These are phyloP conservation scores for Scolopax bukidnonensis DNA, from an alignment of 2,797 vertebrate genomes.

Conservation along the genomic window DNA sequence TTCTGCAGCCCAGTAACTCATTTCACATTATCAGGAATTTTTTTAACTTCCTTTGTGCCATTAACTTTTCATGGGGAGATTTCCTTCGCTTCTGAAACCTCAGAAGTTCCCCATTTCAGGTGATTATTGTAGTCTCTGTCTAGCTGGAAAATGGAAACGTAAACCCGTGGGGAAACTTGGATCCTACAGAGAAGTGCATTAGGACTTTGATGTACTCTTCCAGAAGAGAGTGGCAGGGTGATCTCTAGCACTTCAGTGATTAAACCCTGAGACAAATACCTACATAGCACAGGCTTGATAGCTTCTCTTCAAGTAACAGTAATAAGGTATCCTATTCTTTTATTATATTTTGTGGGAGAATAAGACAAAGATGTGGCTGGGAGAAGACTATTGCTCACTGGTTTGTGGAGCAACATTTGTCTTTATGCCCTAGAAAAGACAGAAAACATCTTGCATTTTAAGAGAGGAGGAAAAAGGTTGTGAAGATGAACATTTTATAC, in stretches of 20 bases:
- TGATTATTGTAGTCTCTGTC: constrained; percentile 34
- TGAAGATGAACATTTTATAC: neutral
- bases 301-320: neutral
- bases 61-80: constrained; percentile 23
- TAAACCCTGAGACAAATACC: neutral
- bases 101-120: constrained; percentile 49
- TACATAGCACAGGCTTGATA: neutral
- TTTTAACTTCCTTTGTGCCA: constrained; percentile 34
- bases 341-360: neutral
- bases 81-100: constrained; percentile 57
- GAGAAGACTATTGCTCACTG: neutral
- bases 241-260: neutral
- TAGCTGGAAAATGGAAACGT: constrained; percentile 42
- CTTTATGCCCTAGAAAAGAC: neutral
- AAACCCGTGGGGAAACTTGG: constrained; percentile 43
- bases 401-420: neutral
- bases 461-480: neutral
- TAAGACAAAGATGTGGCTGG: neutral
- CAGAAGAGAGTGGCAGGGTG: neutral
- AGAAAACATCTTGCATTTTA: neutral
- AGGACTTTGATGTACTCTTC: constrained; percentile 15
- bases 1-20: neutral
- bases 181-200: constrained; percentile 48
- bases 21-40: neutral
- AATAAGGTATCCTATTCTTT: neutral